Conservation (phyloP, 1,140 invertebrate species). For the Pinna nobilis region DNA sequence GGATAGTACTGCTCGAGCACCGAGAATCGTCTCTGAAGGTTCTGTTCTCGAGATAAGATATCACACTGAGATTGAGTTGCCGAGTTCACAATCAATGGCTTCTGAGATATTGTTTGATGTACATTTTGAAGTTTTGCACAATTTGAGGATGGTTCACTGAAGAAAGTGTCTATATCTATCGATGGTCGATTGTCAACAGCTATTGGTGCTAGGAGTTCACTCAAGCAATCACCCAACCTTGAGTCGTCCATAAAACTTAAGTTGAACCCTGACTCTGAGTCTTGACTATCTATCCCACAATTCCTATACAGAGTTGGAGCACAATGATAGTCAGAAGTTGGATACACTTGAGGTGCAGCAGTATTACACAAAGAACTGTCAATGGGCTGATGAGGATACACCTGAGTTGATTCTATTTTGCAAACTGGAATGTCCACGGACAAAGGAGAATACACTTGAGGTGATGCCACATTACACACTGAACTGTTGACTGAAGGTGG, state of each 20-base stretch:
- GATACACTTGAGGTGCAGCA: background rate
- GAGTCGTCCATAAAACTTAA: slow-evolving; percentile 29
- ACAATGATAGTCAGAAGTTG: background rate
- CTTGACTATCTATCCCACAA: too few species aligned
- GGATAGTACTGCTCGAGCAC: slow-evolving; percentile 6
- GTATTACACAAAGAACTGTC: too few species aligned
- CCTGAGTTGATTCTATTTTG: too few species aligned
- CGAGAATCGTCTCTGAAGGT: slow-evolving; percentile 25
- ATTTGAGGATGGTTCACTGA: slow-evolving; percentile 40
- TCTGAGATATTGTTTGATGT: background rate
- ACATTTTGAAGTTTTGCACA: slow-evolving; percentile 23
- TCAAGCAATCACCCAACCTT: slow-evolving; percentile 39
- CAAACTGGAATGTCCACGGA: too few species aligned
- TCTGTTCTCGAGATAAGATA: slow-evolving; percentile 37
- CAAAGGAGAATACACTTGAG: too few species aligned
- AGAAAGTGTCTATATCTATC: slow-evolving; percentile 35
- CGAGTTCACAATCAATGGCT: slow-evolving; percentile 24
- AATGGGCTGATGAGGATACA: too few species aligned
- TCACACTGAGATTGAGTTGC: slow-evolving; percentile 39
- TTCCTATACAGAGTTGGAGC: too few species aligned
- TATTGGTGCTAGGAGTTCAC: slow-evolving; percentile 31
- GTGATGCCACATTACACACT: too few species aligned
- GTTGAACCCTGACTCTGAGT: too few species aligned
- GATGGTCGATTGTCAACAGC: slow-evolving; percentile 36
- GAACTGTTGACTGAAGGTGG: background rate